Conservation (phyloP, 2,797 vertebrate genomes). For the Cheirogaleus major region DNA sequence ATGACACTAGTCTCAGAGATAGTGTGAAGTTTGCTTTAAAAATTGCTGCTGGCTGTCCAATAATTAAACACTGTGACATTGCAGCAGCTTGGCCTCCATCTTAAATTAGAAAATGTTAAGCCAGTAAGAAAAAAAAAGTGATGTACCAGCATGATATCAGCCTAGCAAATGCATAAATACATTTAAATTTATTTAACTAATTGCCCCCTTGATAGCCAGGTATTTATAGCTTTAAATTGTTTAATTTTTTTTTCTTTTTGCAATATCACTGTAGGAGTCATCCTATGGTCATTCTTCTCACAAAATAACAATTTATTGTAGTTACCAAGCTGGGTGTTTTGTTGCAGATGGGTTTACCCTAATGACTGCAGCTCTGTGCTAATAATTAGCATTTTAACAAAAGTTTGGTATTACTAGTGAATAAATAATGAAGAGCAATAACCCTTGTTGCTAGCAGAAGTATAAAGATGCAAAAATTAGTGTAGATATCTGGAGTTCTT, state of each 20-base stretch:
- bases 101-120: slow-evolving; percentile 85
- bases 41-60: slow-evolving; percentile 82
- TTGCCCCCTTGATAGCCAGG: slow-evolving; percentile 57
- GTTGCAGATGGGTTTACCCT: not conserved
- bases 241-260: not conserved
- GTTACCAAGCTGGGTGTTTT: slow-evolving; percentile 32
- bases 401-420: not conserved
- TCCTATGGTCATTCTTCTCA: slow-evolving; percentile 22
- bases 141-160: slow-evolving; percentile 73
- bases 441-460: not conserved
- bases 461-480: not conserved
- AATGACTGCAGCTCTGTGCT: not conserved
- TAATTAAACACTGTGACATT: slow-evolving; percentile 87
- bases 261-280: not conserved
- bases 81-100: slow-evolving; percentile 76
- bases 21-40: slow-evolving; percentile 86
- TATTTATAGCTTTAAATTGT: slow-evolving; percentile 61
- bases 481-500: not conserved
- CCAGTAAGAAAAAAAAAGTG: slow-evolving; percentile 69
- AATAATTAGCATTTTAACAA: slow-evolving; percentile 61
- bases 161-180: slow-evolving; percentile 76
- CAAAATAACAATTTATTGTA: slow-evolving; percentile 49
- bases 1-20: slow-evolving; percentile 83
- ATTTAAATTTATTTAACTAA: slow-evolving; percentile 73
- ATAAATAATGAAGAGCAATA: not conserved